Base-by-base conservation (phyloP, 1,140 invertebrate species). In the Trichoplusia ni region DNA sequence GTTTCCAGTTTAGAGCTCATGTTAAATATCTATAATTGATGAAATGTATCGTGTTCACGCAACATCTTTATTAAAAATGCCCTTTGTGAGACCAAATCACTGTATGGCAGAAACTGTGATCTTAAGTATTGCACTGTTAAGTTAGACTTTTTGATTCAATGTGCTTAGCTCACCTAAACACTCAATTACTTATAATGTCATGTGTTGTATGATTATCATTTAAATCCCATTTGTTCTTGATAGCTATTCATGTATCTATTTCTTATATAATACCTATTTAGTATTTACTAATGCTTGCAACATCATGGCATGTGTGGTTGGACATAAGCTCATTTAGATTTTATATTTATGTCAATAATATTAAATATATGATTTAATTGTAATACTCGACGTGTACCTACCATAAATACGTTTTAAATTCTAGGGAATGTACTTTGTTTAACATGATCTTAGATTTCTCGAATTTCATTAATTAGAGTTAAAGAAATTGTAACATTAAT, bases 21-120 rank as follows among this genome's bases (percentile, higher is more conserved):
- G 58, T 67, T 75, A 60, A 27, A 56, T 54, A 25, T 60, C 33
- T 49, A 35, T 61, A 40, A 58, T 65, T n/a, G 14, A 62, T 66
- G 46, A 66, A 66, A 49, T 67, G 64, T 65, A 65, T 61, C 59
- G 47, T 59, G 60, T 72, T 76, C 40, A 64, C 44, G 31, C 16
- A 53, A 61, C 44, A 38, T 67, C 54, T 66, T 37, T 64, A 68
- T 51, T 67, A 63, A 61, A 60, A 68, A 61, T 54, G 53, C 62
- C 46, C 38, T 59, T 18, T 74, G 51, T 54, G 49, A 64, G 63
- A 63, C 31, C 58, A 73, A 29, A 44, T 58, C 54, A 58, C 49
- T 69, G 9, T 60, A 42, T 73, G 64, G 59, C 69, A 71, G 54
- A 67, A 71, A 70, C 75, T 78, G 72, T 75, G 75, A 77, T 77